Evolutionary conservation across 2,888 invertebrate genomes (phyloP).

Genomic region (Napeogenes sylphis): DNA sequence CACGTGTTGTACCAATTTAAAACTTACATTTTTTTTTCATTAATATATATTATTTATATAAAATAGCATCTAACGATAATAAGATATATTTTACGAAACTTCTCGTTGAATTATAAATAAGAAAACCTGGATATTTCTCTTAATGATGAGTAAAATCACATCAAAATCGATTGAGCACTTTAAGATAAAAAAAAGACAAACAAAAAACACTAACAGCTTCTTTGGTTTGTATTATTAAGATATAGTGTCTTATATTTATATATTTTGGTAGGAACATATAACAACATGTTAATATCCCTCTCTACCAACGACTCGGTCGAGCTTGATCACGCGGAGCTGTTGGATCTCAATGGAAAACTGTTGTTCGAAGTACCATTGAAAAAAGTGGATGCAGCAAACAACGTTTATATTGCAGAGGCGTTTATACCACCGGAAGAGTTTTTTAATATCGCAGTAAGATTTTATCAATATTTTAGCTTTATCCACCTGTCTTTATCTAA

Average conservation of each 20-base stretch:
- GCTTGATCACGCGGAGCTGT: constrained; percentile 54
- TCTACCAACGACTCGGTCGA: constrained; percentile 43
- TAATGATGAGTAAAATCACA: neutral
- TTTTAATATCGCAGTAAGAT: constrained; percentile 81
- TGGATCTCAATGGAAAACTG: constrained; percentile 50
- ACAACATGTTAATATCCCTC: constrained; percentile 57
- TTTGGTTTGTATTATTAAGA: no score
- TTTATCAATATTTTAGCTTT: neutral
- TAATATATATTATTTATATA: no score
- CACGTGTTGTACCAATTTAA: no score
- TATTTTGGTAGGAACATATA: constrained; percentile 57
- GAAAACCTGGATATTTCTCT: neutral
- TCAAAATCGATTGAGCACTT: neutral
- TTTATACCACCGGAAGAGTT: constrained; percentile 81
- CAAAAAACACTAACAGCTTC: no score
- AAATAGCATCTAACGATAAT: no score
- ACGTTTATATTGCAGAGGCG: constrained; percentile 73
- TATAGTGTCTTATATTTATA: neutral
- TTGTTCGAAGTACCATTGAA: constrained; percentile 61
- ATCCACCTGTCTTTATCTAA: neutral
- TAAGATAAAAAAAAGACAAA: neutral
- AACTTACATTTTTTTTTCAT: no score
- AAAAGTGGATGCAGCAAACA: constrained; percentile 36
- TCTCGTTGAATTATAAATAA: neutral
- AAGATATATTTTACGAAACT: no score